Evolutionary conservation across 2,113 vertebrate species (phyloP), one percentile per base, ranked within the genome.

Genomic region (Lipophrys pholis): DNA sequence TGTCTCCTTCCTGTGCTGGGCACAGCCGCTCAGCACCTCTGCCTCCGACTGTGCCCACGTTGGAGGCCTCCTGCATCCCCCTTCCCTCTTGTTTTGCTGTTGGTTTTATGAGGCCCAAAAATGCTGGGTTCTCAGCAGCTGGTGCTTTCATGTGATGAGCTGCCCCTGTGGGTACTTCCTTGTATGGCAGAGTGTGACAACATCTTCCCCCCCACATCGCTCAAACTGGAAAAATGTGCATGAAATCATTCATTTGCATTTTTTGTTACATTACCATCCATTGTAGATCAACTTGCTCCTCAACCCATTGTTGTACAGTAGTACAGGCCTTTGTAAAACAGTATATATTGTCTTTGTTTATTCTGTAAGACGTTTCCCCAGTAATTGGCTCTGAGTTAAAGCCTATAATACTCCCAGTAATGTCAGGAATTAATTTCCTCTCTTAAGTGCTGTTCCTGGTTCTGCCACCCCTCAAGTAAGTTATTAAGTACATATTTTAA

Each of bases 81-180:
- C 79, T 67, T 80, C 72, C 63, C 35, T 65, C 60, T 78, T 87
- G 81, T 90, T 85, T 90, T 88, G 85, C 86, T 86, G 72, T 81
- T 74, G 81, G 74, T 88, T 91, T 89, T 92, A 90, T 48, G 80
- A 90, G 89, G 56, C 83, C 74, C 58, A 51, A 43, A 73, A 80
- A 82, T 58, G 69, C 83, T 59, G 36, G 69, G 56, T 80, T 83
- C 84, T 48, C 70, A 62, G 82, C 84, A 89, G 83, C 73, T 79
- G 80, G 60, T 15, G 60, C 82, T 82, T 81, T 72, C 81, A 74
- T 84, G 83, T 66, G 81, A 90, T 78, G 76, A 84, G 55, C 64
- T 81, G 51, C 62, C 67, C 78, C 82, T 64, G 38, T 67, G 69
- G 77, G 69, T 84, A 39, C 38, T 41, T 49, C 76, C 62, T 46